phyloP scores from a whole-genome alignment of 1,140 invertebrate species.

The Zaprionus capensis region DNA sequence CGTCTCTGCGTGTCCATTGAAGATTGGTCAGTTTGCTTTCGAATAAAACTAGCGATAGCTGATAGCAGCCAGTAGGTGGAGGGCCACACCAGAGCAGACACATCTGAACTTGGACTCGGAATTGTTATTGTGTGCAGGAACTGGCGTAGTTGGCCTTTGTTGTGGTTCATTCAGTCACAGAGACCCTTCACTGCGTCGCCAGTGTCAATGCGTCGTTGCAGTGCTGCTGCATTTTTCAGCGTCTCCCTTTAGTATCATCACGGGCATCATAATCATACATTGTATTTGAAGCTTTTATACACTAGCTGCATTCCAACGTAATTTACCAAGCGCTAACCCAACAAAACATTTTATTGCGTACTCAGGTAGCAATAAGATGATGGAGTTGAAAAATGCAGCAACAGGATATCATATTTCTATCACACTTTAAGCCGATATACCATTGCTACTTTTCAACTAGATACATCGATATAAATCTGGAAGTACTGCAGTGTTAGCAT shows the following conservation, averaged over 20 bases:
- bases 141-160: slow-evolving; percentile 61
- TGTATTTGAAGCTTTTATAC: slow-evolving; percentile 73
- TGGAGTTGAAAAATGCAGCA: too few species aligned
- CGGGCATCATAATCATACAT: slow-evolving; percentile 64
- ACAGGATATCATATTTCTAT: too few species aligned
- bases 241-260: slow-evolving; percentile 66
- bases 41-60: slow-evolving; percentile 35
- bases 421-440: too few species aligned
- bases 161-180: slow-evolving; percentile 66
- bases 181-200: slow-evolving; percentile 10
- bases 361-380: not conserved
- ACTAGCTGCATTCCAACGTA: slow-evolving; percentile 37
- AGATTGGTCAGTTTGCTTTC: slow-evolving; percentile 60
- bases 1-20: slow-evolving; percentile 26
- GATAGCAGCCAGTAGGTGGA: not conserved
- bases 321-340: not conserved
- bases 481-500: too few species aligned
- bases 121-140: not conserved
- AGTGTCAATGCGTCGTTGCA: slow-evolving; percentile 8
- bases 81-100: not conserved
- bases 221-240: slow-evolving; percentile 68
- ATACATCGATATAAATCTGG: too few species aligned
- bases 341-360: not conserved
- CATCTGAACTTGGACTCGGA: slow-evolving; percentile 1
- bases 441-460: too few species aligned